Conservation (phyloP, 2,888 invertebrate genomes). For the Phortica okadai region DNA sequence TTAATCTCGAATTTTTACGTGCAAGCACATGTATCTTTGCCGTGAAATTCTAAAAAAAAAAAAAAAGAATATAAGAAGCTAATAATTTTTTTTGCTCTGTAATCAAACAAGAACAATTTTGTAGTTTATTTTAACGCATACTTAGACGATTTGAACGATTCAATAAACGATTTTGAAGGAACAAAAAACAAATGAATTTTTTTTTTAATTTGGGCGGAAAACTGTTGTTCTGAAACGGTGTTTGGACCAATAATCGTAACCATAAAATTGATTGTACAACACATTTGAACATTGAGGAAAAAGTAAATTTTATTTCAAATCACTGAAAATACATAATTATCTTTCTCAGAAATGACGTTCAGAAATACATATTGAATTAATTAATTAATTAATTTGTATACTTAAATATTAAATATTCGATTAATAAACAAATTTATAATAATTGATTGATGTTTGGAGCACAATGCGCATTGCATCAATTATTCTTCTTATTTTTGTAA, state of each 20-base stretch:
- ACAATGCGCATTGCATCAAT: constrained; percentile 35
- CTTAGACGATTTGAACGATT: background rate
- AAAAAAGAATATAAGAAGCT: background rate
- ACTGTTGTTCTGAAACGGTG: background rate
- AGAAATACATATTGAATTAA: constrained; percentile 41
- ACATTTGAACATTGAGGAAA: constrained; percentile 53
- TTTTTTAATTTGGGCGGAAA: background rate
- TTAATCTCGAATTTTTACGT: background rate
- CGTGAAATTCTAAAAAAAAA: background rate
- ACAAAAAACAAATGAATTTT: background rate
- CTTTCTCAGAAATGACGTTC: constrained; percentile 57
- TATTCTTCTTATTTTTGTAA: constrained; percentile 23
- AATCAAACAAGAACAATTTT: background rate
- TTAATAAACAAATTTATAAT: constrained; percentile 36
- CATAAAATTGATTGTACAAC: background rate
- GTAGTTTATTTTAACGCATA: background rate
- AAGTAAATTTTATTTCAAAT: constrained; percentile 62
- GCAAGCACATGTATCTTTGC: constrained; percentile 2
- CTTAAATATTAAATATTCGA: constrained; percentile 45
- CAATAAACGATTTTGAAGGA: background rate
- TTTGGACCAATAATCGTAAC: background rate
- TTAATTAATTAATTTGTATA: constrained; percentile 38
- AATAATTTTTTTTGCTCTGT: background rate
- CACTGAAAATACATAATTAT: constrained; percentile 58
- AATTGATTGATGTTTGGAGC: constrained; percentile 31